Base-by-base conservation (phyloP, 2,888 invertebrate species). In the Eupithecia subfuscata region DNA sequence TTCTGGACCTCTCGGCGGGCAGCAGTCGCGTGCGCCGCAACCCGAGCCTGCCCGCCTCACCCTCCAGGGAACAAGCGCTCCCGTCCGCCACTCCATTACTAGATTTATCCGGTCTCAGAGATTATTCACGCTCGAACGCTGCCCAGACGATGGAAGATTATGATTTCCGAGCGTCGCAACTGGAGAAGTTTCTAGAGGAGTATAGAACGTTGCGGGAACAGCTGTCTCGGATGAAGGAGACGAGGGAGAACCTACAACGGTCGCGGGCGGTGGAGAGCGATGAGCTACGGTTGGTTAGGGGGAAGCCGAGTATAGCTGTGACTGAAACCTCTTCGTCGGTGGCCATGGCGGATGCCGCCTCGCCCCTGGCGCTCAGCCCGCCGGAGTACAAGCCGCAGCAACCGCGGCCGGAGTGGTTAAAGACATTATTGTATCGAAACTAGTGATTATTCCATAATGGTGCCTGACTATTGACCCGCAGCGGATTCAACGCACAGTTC, bases 161-260 rank as follows among this genome's bases (percentile, higher is more conserved):
- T 88, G 97, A 97, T 86, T 97, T 97, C 85, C 96, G 97, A 87
- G 97, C 97, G 0, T 97, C 97, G 22, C 97, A 97, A 86, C 91
- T 97, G 79, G 97, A 97, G 85, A 95, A 96, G 74, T 97, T 97
- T 88, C 95, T 97, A 67, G 97, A 97, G 84, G 97, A 97, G 86
- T 97, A 97, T 86, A 95, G 97, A 82, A 96, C 95, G 83, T 94
- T 97, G 75, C 97, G 97, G 86, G 96, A 97, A 86, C 97, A 97
- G 88, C 92, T 97, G 79, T 97, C 97, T 76, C 96, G 96, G 87
- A 97, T 97, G 97, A 97, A 97, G 85, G 97, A 97, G 85, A 97
- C 97, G 34, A 96, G 97, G 85, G 97, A 97, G 82, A 96, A 96
- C 80, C 95, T 97, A 83, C 94, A 94, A 84, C 88, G 92, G 77